Conservation (phyloP, 2,113 vertebrate genomes). For the Rhinolophus ferrumequinum region DNA sequence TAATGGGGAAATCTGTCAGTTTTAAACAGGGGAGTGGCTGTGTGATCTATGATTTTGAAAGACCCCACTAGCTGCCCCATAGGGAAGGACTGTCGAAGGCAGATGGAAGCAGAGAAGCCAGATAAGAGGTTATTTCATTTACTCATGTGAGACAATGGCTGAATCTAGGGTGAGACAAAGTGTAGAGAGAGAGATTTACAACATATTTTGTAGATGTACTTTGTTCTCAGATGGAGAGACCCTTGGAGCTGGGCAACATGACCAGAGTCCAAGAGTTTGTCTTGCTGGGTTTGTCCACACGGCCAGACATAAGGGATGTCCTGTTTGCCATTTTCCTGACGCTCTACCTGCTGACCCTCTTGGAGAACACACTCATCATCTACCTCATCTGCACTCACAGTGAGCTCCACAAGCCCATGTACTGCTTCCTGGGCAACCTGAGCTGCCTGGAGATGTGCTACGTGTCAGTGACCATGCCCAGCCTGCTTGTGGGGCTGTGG, state of each 20-base stretch:
- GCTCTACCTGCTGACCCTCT: constrained; percentile 58
- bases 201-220: background rate
- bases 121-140: background rate
- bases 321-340: constrained; percentile 35
- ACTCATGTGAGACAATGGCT: background rate
- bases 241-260: background rate
- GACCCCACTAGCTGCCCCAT: fast-evolving
- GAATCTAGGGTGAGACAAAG: too few relatives aligned
- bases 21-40: background rate
- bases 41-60: background rate
- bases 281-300: constrained; percentile 41
- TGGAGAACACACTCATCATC: constrained; percentile 60
- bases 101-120: background rate
- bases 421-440: constrained; percentile 77
- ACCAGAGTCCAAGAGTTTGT: constrained; percentile 58
- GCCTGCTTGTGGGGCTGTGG: constrained; percentile 57
- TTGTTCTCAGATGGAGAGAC: constrained; percentile 24
- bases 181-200: background rate
- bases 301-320: background rate
- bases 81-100: background rate
- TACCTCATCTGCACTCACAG: constrained; percentile 22
- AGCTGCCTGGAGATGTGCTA: constrained; percentile 73
- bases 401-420: constrained; percentile 66
- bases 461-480: constrained; percentile 62
- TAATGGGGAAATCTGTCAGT: too few relatives aligned